Percentiles rank a stretch among this genome's conserved stretches.
These are phyloP conservation scores for Disparrhopalites patrizii DNA, from an alignment of 2,888 invertebrate species.

Conservation along the genomic window DNA sequence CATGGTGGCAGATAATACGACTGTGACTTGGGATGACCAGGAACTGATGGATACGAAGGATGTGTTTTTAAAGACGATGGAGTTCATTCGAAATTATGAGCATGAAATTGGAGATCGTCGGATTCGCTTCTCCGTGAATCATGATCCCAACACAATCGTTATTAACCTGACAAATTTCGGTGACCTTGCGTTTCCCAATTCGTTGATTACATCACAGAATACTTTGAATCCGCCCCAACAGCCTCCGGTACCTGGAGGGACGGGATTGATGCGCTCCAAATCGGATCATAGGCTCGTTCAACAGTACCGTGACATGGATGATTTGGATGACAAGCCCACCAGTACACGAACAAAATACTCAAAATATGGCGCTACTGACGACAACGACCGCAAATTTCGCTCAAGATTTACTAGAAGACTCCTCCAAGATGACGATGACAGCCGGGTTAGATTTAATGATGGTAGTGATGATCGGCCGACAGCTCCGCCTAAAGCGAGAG, in stretches of 20 bases:
- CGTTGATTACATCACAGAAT: constrained; percentile 50
- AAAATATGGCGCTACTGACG: constrained; percentile 48
- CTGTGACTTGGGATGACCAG: constrained; percentile 75
- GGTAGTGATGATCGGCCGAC: constrained; percentile 38
- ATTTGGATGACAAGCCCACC: constrained; percentile 8
- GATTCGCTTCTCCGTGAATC: constrained; percentile 79
- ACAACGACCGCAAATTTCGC: constrained; percentile 59
- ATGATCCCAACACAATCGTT: constrained; percentile 87
- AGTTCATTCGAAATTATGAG: constrained; percentile 88
- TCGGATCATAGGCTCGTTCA: constrained; percentile 86
- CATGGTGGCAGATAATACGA: constrained; percentile 66
- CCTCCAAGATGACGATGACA: constrained; percentile 60
- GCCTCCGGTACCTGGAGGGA: constrained; percentile 59
- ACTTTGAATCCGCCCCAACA: constrained; percentile 50
- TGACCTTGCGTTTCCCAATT: constrained; percentile 61
- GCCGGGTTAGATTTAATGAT: constrained; percentile 63
- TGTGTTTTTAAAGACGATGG: constrained; percentile 85
- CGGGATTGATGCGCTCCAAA: constrained; percentile 82
- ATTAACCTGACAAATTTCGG: constrained; percentile 84
- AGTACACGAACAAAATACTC: constrained; percentile 29
- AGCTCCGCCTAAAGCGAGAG: constrained; percentile 59
- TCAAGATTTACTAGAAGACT: constrained; percentile 64
- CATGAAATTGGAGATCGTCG: constrained; percentile 86
- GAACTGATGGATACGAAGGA: constrained; percentile 93
- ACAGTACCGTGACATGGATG: constrained; percentile 63